phyloP scores from a whole-genome alignment of 2,797 vertebrate genomes.

The Falco berigora region DNA sequence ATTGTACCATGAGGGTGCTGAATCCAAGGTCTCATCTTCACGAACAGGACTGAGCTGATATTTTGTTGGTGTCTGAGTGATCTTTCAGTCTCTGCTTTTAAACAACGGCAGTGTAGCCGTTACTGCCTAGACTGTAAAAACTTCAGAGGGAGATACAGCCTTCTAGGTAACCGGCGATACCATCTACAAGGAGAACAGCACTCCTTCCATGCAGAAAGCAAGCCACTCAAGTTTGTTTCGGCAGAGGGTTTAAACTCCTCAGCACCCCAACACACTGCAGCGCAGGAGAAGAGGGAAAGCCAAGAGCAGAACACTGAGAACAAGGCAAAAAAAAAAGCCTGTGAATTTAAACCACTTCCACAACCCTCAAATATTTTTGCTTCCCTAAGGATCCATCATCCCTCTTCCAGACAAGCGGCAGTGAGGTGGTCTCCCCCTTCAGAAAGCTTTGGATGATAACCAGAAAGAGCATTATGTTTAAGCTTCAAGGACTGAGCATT shows the following conservation, averaged over 20 bases:
- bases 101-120: background rate
- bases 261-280: background rate
- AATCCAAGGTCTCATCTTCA: background rate
- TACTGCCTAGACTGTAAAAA: background rate
- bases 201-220: background rate
- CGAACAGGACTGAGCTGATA: background rate
- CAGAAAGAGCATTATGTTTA: background rate
- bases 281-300: background rate
- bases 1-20: rapidly evolving
- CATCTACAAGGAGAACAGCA: background rate
- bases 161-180: background rate
- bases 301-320: background rate
- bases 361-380: background rate
- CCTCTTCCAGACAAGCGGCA: background rate
- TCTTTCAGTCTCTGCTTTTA: background rate
- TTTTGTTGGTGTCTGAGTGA: background rate
- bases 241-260: background rate
- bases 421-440: background rate
- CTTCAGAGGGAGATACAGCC: background rate
- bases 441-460: background rate
- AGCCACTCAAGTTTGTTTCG: background rate
- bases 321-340: background rate
- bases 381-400: background rate
- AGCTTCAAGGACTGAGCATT: background rate
- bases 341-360: background rate